Percentiles rank a stretch among this genome's conserved stretches.
Evolutionary conservation across 1,140 invertebrate genomes (phyloP).

Genomic region (Aphis craccivora): DNA sequence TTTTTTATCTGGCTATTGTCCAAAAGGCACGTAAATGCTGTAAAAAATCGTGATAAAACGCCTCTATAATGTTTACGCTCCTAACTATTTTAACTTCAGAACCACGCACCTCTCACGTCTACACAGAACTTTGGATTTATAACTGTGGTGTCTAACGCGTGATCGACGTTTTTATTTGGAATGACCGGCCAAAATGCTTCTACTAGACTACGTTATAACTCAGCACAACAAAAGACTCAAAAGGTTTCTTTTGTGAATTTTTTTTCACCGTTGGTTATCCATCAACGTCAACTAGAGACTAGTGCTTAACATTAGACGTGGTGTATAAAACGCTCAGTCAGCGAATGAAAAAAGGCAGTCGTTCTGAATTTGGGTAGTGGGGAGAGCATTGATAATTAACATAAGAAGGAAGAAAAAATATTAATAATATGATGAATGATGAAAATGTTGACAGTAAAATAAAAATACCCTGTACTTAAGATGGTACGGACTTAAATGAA

Average conservation of each 20-base stretch:
- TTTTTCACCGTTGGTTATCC: neutral
- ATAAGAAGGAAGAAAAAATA: slow-evolving; percentile 53
- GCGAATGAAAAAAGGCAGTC: slow-evolving; percentile 40
- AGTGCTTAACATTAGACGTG: slow-evolving; percentile 31
- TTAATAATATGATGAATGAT: slow-evolving; percentile 43
- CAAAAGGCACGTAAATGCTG: slow-evolving; percentile 46
- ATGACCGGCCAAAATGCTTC: slow-evolving; percentile 1
- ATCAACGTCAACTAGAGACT: slow-evolving; percentile 50
- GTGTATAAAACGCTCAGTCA: slow-evolving; percentile 54
- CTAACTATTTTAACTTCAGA: neutral
- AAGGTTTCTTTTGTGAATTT: slow-evolving; percentile 46
- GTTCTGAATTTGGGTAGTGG: neutral
- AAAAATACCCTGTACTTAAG: neutral
- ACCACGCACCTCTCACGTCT: neutral
- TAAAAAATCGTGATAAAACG: slow-evolving; percentile 41
- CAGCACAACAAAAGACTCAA: slow-evolving; percentile 10
- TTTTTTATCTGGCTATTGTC: slow-evolving; percentile 36
- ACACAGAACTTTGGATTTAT: slow-evolving; percentile 37
- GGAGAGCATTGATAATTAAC: slow-evolving; percentile 44
- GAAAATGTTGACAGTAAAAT: slow-evolving; percentile 22
- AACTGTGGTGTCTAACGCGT: neutral
- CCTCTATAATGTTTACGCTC: slow-evolving; percentile 36
- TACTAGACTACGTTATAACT: neutral
- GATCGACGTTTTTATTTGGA: slow-evolving; percentile 51
- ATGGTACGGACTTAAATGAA: neutral